phyloP scores from a whole-genome alignment of 2,888 invertebrate species.

The Melangyna quadrimaculata region DNA sequence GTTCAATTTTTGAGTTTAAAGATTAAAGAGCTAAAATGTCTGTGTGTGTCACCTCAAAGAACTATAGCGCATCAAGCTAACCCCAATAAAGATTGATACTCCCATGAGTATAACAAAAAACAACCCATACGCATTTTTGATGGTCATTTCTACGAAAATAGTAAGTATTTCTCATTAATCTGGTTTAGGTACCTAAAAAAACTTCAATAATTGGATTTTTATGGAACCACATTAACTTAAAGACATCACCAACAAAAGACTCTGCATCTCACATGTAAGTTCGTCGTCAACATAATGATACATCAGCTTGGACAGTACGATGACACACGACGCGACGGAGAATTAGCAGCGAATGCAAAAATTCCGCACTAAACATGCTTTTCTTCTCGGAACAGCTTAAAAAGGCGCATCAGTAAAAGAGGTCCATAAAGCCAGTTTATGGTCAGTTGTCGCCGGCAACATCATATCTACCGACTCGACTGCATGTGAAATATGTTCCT shows the following conservation, averaged over 20 bases:
- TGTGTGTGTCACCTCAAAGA: background rate
- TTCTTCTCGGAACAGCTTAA: slow-evolving; percentile 56
- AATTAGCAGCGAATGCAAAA: slow-evolving; percentile 43
- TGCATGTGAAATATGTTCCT: background rate
- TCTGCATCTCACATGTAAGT: slow-evolving; percentile 15
- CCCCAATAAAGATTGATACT: background rate
- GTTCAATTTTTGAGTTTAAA: background rate
- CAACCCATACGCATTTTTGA: background rate
- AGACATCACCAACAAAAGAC: slow-evolving; percentile 22
- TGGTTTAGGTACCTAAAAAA: slow-evolving; percentile 33
- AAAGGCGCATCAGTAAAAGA: background rate
- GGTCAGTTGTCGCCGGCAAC: slow-evolving; percentile 10
- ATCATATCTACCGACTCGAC: background rate
- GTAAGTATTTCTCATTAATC: slow-evolving; percentile 52
- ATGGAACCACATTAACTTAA: slow-evolving; percentile 49
- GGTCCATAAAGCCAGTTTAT: slow-evolving; percentile 55
- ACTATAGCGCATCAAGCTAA: background rate
- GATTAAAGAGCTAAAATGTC: background rate
- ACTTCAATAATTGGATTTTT: slow-evolving; percentile 55
- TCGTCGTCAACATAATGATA: slow-evolving; percentile 32
- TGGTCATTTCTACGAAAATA: slow-evolving; percentile 43
- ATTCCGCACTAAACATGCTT: slow-evolving; percentile 51
- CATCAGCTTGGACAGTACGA: slow-evolving; percentile 18
- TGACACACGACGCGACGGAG: background rate
- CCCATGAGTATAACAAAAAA: background rate